Evolutionary conservation across 2,113 vertebrate species (phyloP), one percentile per base, ranked within the genome.

Genomic region (Otocyon megalotis): DNA sequence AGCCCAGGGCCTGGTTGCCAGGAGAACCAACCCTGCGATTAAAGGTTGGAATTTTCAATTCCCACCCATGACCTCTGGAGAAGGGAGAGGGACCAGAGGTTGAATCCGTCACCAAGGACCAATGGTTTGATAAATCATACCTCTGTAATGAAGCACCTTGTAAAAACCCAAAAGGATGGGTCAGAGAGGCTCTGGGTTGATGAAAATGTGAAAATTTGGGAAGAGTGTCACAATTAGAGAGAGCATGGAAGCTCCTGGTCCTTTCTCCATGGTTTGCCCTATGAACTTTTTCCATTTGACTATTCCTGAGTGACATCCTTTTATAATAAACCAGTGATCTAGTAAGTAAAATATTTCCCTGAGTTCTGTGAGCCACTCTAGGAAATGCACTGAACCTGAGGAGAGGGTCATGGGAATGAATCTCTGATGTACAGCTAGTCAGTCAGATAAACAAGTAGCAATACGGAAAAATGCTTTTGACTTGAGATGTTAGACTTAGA

Each of bases 181-280:
- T 60, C 20, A 28, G 28, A 60, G 14, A 77, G 71, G 20, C 43
- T 60, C 32, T 53, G 28, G 28, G 3, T 54, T 30, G 69, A 35
- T 17, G 15, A 35, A 24, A 1, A 0, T 2, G 22, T 16, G 3
- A 35, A 28, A 5, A 50, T 65, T 2, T 1, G 19, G 20, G 50
- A 48, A 58, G 1, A 54, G 58, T 65, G 35, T 16, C 0, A 0
- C 60, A 12, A 15, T 54, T 12, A 90, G 62, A 56, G 58, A 15
- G n/a, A 19, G 5, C 35, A 16, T 4, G 35, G 50, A 77, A 65
- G 28, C n/a, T 28, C 53, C 2, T 2, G 0, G 2, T 14, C 58
- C 35, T 74, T 74, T 56, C 5, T n/a, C n/a, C 20, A 19, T 8
- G 4, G 48, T 8, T 65, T 10, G 11, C 5, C 69, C 3, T 56